Conservation (phyloP, 30 jellyfish, hydroid and myxozoan species). For the Hydra vulgaris region DNA sequence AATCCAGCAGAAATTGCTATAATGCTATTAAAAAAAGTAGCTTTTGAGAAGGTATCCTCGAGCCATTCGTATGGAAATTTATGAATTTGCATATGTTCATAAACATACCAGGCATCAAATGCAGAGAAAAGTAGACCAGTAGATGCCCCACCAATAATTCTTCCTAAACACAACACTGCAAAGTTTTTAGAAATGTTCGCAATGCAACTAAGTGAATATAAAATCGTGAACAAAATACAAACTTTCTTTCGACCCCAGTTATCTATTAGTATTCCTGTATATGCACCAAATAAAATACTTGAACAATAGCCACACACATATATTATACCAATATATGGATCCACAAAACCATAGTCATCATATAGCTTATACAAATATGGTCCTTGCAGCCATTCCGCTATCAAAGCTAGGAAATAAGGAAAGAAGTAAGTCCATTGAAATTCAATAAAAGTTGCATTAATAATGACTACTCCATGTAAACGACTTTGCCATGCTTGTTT, state of each 20-base stretch:
- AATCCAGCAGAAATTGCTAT: slow-evolving; percentile 85
- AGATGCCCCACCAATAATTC: slow-evolving; percentile 83
- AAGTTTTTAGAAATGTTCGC: slow-evolving; percentile 57
- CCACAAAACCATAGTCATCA: slow-evolving; percentile 83
- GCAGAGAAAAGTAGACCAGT: slow-evolving; percentile 83
- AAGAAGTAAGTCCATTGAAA: slow-evolving; percentile 58
- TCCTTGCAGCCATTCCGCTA: slow-evolving; percentile 99
- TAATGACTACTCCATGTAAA: slow-evolving; percentile 40
- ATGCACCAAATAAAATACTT: slow-evolving; percentile 81
- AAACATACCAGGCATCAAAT: slow-evolving; percentile 88
- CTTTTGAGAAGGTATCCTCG: slow-evolving; percentile 66
- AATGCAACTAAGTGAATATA: slow-evolving; percentile 73
- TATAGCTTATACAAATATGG: slow-evolving; percentile 76
- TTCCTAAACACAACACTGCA: slow-evolving; percentile 50
- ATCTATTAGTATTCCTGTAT: slow-evolving; percentile 76
- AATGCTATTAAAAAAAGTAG: slow-evolving; percentile 60
- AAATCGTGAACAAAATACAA: slow-evolving; percentile 63
- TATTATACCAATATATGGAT: slow-evolving; percentile 83
- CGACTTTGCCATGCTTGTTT: slow-evolving; percentile 15
- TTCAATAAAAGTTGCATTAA: slow-evolving; percentile 61
- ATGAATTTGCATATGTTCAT: slow-evolving; percentile 65
- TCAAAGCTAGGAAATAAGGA: slow-evolving; percentile 74
- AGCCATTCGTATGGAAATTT: slow-evolving; percentile 94
- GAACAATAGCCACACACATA: slow-evolving; percentile 92
- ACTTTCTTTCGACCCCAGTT: slow-evolving; percentile 79